Evolutionary conservation across 2,797 vertebrate genomes (phyloP).

Genomic region (Pelobates cultripes): DNA sequence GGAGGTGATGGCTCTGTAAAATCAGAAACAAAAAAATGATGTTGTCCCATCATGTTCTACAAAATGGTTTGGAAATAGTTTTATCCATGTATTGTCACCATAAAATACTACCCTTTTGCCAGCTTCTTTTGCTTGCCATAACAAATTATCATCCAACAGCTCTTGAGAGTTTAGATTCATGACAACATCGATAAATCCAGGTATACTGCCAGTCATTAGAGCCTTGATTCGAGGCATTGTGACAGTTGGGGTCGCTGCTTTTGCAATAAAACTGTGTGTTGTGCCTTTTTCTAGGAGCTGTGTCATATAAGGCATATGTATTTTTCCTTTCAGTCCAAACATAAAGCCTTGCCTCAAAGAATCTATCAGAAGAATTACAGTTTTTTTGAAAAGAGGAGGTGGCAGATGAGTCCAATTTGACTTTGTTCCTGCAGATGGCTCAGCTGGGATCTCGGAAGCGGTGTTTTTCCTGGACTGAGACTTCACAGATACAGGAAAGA

Average conservation of each 20-base stretch:
- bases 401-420: constrained; percentile 82
- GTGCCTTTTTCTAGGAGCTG: constrained; percentile 84
- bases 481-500: constrained; percentile 85
- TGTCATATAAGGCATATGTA: constrained; percentile 86
- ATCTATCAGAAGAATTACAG: constrained; percentile 89
- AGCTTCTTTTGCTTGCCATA: constrained; percentile 87
- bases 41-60: constrained; percentile 91
- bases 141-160: constrained; percentile 87
- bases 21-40: constrained; percentile 95
- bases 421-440: constrained; percentile 77
- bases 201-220: constrained; percentile 91
- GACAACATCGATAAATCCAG: constrained; percentile 91
- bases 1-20: no score
- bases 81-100: constrained; percentile 95
- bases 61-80: constrained; percentile 93
- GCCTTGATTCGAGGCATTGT: constrained; percentile 99
- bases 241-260: constrained; percentile 90
- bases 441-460: constrained; percentile 70
- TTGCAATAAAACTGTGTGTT: constrained; percentile 86
- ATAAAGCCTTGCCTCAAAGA: constrained; percentile 91
- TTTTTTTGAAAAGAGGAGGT: constrained; percentile 81
- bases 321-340: constrained; percentile 82
- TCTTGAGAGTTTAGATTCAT: constrained; percentile 93
- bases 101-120: constrained; percentile 91
- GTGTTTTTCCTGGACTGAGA: constrained; percentile 75